These are phyloP conservation scores for Eunapius fragilis DNA, from an alignment of 37 sponge, comb jelly and placozoan species.

Conservation along the genomic window DNA sequence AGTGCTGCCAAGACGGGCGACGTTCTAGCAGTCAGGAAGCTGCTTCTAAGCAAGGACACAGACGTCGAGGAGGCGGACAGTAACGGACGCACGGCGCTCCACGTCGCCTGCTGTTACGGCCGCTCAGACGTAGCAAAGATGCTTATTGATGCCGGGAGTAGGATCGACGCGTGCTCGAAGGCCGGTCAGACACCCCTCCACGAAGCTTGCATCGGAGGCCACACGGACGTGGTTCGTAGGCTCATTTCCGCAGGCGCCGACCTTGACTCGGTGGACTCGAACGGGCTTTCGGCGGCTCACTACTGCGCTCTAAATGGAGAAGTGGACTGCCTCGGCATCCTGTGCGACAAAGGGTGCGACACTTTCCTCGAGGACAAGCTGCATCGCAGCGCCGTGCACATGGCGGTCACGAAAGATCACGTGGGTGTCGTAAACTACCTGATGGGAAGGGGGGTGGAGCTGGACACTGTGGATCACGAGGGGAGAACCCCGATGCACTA, in stretches of 20 bases:
- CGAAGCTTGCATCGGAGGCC: conserved; percentile 80
- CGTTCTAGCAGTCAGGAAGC: neutral
- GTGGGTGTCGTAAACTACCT: conserved; percentile 49
- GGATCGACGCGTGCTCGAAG: conserved; percentile 40
- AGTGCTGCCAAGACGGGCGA: conserved; percentile 29
- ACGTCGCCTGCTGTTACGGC: conserved; percentile 68
- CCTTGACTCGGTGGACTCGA: conserved; percentile 52
- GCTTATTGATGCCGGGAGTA: conserved; percentile 41
- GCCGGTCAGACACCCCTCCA: conserved; percentile 69
- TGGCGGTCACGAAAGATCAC: conserved; percentile 71
- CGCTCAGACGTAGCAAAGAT: conserved; percentile 42
- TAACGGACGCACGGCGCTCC: conserved; percentile 44
- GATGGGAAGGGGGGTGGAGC: conserved; percentile 67
- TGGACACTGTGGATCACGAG: conserved; percentile 58
- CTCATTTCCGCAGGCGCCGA: conserved; percentile 47
- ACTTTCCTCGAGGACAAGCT: conserved; percentile 59
- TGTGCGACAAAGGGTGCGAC: conserved; percentile 63
- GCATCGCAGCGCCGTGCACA: conserved; percentile 63
- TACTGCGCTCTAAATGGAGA: conserved; percentile 78
- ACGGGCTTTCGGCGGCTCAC: conserved; percentile 71
- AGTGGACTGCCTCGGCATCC: conserved; percentile 47
- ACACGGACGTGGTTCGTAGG: conserved; percentile 38
- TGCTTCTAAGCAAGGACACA: neutral
- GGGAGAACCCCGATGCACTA: conserved; percentile 82
- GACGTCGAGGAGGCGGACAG: conserved; percentile 14